These are phyloP conservation scores for Campoletis sonorensis DNA, from an alignment of 1,140 invertebrate genomes.

Conservation along the genomic window DNA sequence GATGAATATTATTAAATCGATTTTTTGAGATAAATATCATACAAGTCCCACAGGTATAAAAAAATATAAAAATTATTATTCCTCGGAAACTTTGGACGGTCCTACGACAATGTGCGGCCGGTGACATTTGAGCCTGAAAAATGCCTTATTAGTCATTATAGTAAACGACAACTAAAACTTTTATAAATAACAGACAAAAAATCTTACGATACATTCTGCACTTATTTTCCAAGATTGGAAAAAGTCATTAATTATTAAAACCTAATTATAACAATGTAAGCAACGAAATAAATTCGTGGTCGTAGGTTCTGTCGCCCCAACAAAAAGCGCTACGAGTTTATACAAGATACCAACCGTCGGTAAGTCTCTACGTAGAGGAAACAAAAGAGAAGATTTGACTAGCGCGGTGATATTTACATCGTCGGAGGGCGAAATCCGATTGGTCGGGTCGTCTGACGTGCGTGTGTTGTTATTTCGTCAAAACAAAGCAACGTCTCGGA, in stretches of 20 bases:
- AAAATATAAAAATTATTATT: too few relatives aligned
- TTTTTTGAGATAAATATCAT: too few relatives aligned
- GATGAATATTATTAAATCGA: too few relatives aligned
- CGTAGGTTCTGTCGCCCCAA: constrained; percentile 31
- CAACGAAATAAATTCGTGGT: not conserved
- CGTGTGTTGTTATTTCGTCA: constrained; percentile 68
- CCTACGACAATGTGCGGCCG: too few relatives aligned
- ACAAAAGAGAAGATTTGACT: constrained; percentile 48
- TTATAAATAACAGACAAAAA: too few relatives aligned
- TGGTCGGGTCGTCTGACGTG: constrained; percentile 59
- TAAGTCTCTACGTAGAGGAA: not conserved
- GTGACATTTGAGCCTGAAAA: too few relatives aligned
- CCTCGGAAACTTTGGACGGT: too few relatives aligned
- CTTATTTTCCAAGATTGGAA: not conserved
- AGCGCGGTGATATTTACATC: constrained; percentile 61
- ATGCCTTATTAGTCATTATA: too few relatives aligned
- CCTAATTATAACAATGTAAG: not conserved
- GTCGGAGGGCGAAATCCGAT: constrained; percentile 48
- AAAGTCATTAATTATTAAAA: not conserved
- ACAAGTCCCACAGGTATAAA: too few relatives aligned
- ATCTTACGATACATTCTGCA: not conserved
- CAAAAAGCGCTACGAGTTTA: not conserved
- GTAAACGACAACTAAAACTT: too few relatives aligned
- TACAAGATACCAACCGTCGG: not conserved
- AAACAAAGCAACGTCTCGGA: constrained; percentile 68